Percentiles rank a stretch among this genome's conserved stretches.
Conservation (phyloP, 1,140 invertebrate genomes). For the Plodia interpunctella region DNA sequence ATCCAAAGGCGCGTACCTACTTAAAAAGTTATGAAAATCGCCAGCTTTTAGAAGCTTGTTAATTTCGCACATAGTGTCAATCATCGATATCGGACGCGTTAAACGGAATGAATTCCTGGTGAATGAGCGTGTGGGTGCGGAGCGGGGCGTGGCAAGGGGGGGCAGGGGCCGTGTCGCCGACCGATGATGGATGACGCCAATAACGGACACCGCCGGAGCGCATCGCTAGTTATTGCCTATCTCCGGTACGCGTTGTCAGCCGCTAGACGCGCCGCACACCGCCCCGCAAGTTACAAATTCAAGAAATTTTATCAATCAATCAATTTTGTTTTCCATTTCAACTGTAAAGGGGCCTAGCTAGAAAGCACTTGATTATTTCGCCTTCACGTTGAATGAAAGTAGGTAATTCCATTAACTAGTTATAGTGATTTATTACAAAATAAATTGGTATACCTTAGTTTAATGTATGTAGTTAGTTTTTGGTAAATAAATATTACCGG, state of each 20-base stretch:
- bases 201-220: slow-evolving; percentile 25
- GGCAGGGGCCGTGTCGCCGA: slow-evolving; percentile 16
- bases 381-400: no score
- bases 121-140: background rate
- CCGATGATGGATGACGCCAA: slow-evolving; percentile 44
- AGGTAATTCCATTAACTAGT: no score
- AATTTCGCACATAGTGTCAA: slow-evolving; percentile 8
- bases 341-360: no score
- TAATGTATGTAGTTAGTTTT: no score
- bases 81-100: slow-evolving; percentile 1
- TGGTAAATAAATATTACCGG: no score
- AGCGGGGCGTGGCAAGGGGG: background rate
- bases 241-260: background rate
- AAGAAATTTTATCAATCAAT: no score
- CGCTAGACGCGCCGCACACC: background rate
- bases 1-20: background rate
- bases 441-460: no score
- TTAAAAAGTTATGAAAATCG: slow-evolving; percentile 12
- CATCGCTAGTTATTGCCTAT: slow-evolving; percentile 31
- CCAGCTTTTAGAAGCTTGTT: slow-evolving; percentile 11
- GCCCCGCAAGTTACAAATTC: background rate
- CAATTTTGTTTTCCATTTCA: no score
- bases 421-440: no score
- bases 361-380: background rate
- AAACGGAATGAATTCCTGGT: slow-evolving; percentile 9